Percentiles rank a stretch among this genome's conserved stretches.
Evolutionary conservation across 1,140 invertebrate genomes (phyloP).

Genomic region (Pachyrhynchus sulphureomaculatus): DNA sequence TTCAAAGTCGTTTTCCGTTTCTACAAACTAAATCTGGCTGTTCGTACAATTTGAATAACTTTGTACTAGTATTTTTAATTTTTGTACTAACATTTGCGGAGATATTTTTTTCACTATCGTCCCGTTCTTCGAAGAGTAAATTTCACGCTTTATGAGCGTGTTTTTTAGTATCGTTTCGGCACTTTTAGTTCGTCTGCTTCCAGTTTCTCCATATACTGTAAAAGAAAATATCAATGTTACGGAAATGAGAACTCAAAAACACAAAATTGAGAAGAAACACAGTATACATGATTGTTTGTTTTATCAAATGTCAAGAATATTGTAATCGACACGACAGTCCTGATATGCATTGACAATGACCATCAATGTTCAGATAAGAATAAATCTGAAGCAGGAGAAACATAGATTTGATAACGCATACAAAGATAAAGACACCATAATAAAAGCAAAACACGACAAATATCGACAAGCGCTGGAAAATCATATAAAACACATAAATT

Average conservation of each 20-base stretch:
- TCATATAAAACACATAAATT: too few relatives aligned
- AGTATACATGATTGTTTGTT: too few relatives aligned
- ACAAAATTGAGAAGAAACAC: too few relatives aligned
- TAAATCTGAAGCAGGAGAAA: too few relatives aligned
- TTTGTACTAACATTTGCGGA: constrained; percentile 78
- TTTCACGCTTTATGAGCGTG: constrained; percentile 66
- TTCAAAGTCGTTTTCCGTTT: constrained; percentile 62
- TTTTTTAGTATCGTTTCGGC: constrained; percentile 68
- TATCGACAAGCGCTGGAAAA: too few relatives aligned
- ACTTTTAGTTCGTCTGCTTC: constrained; percentile 67
- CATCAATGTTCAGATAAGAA: too few relatives aligned
- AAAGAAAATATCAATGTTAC: constrained; percentile 44
- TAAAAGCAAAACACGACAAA: too few relatives aligned
- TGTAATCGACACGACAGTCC: too few relatives aligned
- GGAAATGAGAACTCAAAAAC: constrained; percentile 17
- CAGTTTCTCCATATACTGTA: constrained; percentile 76
- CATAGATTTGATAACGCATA: too few relatives aligned
- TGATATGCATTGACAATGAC: too few relatives aligned
- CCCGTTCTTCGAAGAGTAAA: constrained; percentile 58
- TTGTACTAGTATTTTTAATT: constrained; percentile 72
- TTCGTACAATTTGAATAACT: constrained; percentile 62
- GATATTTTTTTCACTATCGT: constrained; percentile 69
- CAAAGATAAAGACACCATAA: too few relatives aligned
- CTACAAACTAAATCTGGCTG: constrained; percentile 55
- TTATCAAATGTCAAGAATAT: too few relatives aligned